These are phyloP conservation scores for Scylla paramamosain DNA, from an alignment of 1,140 invertebrate species.

Conservation along the genomic window DNA sequence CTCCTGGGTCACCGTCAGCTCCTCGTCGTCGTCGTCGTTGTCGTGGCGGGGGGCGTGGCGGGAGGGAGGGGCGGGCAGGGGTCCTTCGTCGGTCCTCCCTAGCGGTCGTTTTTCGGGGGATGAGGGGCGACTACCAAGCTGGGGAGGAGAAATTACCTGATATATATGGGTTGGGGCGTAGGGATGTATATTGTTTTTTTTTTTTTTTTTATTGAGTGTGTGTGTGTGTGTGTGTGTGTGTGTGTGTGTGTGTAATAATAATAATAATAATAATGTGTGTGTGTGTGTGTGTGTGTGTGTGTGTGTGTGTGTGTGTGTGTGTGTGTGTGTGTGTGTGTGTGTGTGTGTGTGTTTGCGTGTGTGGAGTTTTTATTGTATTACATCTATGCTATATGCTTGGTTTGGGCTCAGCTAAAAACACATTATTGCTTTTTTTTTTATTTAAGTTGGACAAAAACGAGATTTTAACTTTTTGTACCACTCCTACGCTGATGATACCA, in stretches of 20 bases:
- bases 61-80: not conserved
- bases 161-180: not conserved
- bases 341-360: conserved; percentile 21
- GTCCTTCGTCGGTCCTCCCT: not conserved
- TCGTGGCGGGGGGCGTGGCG: not conserved
- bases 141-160: not conserved
- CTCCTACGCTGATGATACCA: too few relatives aligned
- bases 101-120: conserved; percentile 66
- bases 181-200: not conserved
- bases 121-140: conserved; percentile 55
- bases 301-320: conserved; percentile 40
- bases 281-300: conserved; percentile 32
- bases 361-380: too few relatives aligned
- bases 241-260: conserved; percentile 35
- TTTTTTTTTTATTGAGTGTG: not conserved
- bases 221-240: conserved; percentile 37
- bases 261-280: not conserved
- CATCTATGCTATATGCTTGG: too few relatives aligned
- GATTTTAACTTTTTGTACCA: too few relatives aligned
- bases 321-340: conserved; percentile 32
- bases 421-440: too few relatives aligned
- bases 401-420: not conserved
- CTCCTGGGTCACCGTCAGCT: conserved; percentile 68
- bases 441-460: too few relatives aligned
- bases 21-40: conserved; percentile 58